A percentile compares a stretch with the other conserved stretches of the same genome.
Evolutionary conservation across 2,113 vertebrate genomes (phyloP).

Genomic region (Pycnonotus jocosus): DNA sequence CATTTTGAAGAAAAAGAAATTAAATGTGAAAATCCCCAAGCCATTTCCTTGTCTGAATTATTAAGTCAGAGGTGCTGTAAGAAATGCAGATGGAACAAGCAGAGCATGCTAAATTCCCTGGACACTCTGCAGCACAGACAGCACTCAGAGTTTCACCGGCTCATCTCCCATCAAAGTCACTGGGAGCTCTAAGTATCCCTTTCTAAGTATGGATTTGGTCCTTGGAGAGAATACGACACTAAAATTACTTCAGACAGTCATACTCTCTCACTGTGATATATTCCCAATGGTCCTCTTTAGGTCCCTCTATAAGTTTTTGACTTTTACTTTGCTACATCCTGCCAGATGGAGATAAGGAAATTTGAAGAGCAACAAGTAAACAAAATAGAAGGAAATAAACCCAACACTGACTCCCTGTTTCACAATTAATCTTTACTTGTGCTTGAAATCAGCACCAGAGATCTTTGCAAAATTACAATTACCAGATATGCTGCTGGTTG

Average conservation of each 20-base stretch:
- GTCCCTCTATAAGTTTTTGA: background rate
- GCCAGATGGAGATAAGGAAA: constrained; percentile 31
- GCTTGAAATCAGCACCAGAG: background rate
- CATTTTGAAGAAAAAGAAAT: background rate
- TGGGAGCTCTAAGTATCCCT: background rate
- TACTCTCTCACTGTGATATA: background rate
- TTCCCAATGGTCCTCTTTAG: background rate
- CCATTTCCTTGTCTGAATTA: background rate
- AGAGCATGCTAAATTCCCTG: background rate
- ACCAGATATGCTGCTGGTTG: background rate
- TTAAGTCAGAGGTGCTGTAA: background rate
- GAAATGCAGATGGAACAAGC: background rate
- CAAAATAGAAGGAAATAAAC: background rate
- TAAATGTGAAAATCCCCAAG: background rate
- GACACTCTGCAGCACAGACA: background rate
- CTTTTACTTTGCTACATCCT: background rate
- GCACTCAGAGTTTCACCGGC: background rate
- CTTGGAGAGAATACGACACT: background rate
- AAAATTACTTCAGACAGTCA: background rate
- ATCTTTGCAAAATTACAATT: constrained; percentile 12
- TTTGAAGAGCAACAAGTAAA: constrained; percentile 12
- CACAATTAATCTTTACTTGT: background rate
- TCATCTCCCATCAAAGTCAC: background rate
- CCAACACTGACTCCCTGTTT: background rate
- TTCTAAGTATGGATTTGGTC: background rate